Percentiles rank a stretch among this genome's conserved stretches.
Conservation (phyloP, 2,888 invertebrate species). For the Hybos culiciformis region DNA sequence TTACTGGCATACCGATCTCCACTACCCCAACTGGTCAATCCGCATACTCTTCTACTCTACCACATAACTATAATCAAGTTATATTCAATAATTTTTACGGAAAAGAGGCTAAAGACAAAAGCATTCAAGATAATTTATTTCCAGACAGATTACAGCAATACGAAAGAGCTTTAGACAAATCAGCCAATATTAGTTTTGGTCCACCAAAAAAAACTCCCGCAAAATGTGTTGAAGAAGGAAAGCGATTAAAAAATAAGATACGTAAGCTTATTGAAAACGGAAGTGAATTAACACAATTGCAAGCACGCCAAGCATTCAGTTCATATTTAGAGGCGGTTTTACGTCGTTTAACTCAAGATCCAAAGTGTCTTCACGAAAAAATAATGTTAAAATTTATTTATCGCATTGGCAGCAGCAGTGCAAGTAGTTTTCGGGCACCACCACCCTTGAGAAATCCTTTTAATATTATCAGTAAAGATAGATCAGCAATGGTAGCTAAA, state of each 20-base stretch:
- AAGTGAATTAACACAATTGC: constrained; percentile 46
- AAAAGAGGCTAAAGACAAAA: constrained; percentile 28
- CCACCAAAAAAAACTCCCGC: constrained; percentile 28
- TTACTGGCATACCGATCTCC: constrained; percentile 59
- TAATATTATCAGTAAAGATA: constrained; percentile 64
- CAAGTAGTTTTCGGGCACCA: constrained; percentile 55
- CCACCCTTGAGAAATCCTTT: constrained; percentile 44
- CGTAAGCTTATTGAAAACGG: constrained; percentile 45
- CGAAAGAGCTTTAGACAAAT: constrained; percentile 28
- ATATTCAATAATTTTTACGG: constrained; percentile 62
- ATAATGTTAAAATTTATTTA: constrained; percentile 64
- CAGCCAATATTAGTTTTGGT: constrained; percentile 24
- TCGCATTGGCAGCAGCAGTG: constrained; percentile 56
- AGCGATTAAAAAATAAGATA: constrained; percentile 27
- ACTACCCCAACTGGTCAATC: constrained; percentile 45
- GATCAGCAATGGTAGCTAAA: constrained; percentile 71
- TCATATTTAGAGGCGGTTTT: constrained; percentile 62
- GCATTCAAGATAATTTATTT: constrained; percentile 22
- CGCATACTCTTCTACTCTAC: constrained; percentile 39
- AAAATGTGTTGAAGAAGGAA: constrained; percentile 31
- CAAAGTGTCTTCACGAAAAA: constrained; percentile 35
- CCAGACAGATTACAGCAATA: constrained; percentile 40
- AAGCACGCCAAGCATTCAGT: constrained; percentile 64
- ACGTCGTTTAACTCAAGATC: constrained; percentile 44
- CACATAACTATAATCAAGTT: constrained; percentile 65